Evolutionary conservation across 2,888 invertebrate species (phyloP).

Genomic region (Actias luna): DNA sequence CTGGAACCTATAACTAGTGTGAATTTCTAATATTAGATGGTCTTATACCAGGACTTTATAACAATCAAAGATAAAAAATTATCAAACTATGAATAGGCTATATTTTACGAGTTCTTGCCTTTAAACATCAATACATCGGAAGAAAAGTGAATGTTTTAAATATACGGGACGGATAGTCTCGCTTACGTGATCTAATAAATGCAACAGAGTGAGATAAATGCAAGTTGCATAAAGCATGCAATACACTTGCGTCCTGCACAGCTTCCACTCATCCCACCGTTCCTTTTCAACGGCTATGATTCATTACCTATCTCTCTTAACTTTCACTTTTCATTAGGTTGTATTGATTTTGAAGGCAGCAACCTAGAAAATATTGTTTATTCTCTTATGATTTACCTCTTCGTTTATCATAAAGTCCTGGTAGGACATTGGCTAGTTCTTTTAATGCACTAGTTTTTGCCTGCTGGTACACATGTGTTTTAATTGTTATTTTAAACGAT

Average conservation of each 20-base stretch:
- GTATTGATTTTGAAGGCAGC: background rate
- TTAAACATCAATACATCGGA: background rate
- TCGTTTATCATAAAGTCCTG: background rate
- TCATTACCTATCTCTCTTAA: background rate
- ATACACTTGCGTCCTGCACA: background rate
- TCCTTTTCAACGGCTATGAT: background rate
- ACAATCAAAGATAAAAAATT: background rate
- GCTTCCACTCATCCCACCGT: background rate
- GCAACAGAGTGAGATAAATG: background rate
- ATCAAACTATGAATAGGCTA: background rate
- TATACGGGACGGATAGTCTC: background rate
- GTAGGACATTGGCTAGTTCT: background rate
- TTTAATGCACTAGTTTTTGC: background rate
- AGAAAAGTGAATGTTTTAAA: conserved; percentile 1
- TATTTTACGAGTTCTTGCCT: background rate
- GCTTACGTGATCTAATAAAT: background rate
- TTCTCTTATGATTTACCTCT: background rate
- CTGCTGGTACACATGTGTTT: background rate
- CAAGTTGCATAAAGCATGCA: background rate
- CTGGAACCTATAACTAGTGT: background rate
- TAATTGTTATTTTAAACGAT: too few relatives aligned
- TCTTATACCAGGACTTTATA: background rate
- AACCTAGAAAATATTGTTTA: background rate
- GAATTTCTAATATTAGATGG: background rate
- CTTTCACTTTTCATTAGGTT: background rate